A percentile compares a stretch with the other conserved stretches of the same genome.
phyloP scores from a whole-genome alignment of 2,797 vertebrate species.

The Cryptoblepharus egeriae region DNA sequence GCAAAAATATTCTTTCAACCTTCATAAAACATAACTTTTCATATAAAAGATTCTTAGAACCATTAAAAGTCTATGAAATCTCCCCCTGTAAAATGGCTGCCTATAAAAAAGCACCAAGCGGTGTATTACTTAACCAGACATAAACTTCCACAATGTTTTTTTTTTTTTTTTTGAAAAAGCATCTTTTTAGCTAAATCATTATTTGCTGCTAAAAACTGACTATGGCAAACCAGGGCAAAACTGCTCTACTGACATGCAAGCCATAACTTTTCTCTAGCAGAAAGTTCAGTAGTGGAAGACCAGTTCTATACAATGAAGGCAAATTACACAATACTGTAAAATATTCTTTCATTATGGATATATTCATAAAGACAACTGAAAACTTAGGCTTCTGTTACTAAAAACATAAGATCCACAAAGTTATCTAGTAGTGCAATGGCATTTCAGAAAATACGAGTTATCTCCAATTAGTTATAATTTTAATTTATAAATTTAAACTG shows the following conservation, averaged over 20 bases:
- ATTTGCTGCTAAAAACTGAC: constrained; percentile 10
- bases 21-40: not conserved
- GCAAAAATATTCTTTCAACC: not conserved
- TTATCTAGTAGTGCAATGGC: constrained; percentile 21
- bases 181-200: not conserved
- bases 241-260: constrained; percentile 17
- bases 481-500: too few relatives aligned
- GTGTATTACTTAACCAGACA: constrained; percentile 22
- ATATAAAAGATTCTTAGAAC: not conserved
- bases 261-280: not conserved
- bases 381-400: constrained; percentile 32
- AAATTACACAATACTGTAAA: constrained; percentile 39
- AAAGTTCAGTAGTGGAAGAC: constrained; percentile 34
- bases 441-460: constrained; percentile 34
- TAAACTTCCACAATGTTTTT: not conserved
- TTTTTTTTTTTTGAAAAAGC: not conserved
- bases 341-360: not conserved
- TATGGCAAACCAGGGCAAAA: constrained; percentile 18
- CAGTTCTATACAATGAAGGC: constrained; percentile 25
- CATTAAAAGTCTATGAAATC: not conserved
- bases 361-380: constrained; percentile 16
- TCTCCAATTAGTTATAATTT: constrained; percentile 30
- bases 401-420: constrained; percentile 50
- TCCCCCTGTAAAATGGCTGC: not conserved
- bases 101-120: constrained; percentile 12